A percentile compares a stretch with the other conserved stretches of the same genome.
Evolutionary conservation across 2,113 vertebrate species (phyloP).

Genomic region (Ctenodactylus gundi): DNA sequence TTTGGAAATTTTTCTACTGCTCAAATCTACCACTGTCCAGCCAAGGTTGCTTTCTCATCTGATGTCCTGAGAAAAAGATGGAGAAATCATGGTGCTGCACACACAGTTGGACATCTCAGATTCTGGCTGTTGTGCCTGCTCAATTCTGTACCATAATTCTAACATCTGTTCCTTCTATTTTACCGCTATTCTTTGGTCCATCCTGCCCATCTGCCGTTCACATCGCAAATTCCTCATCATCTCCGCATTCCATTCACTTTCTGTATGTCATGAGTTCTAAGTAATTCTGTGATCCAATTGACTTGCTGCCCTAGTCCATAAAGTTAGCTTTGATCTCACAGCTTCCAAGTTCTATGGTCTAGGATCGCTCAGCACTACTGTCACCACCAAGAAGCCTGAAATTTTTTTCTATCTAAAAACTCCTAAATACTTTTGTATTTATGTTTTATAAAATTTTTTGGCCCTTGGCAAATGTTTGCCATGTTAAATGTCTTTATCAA

Average conservation of each 20-base stretch:
- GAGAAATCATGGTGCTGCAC: neutral
- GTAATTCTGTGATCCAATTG: neutral
- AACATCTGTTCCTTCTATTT: neutral
- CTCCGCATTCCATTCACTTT: neutral
- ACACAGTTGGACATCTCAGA: neutral
- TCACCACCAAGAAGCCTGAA: neutral
- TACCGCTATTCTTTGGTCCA: neutral
- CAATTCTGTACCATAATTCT: neutral
- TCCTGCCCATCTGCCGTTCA: neutral
- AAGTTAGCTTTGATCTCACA: neutral
- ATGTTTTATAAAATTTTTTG: neutral
- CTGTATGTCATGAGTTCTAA: neutral
- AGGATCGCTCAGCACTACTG: neutral
- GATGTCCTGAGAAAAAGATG: neutral
- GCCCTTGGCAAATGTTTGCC: neutral
- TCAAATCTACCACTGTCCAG: neutral
- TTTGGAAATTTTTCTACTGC: neutral
- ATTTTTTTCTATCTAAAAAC: neutral
- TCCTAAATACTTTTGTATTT: neutral
- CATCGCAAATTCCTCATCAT: neutral
- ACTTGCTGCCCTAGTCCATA: neutral
- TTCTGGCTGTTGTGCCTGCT: neutral
- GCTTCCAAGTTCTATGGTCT: neutral
- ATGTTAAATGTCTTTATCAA: slow-evolving; percentile 32
- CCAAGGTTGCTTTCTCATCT: neutral